Evolutionary conservation across 2,113 vertebrate genomes (phyloP), one percentile per base, ranked within the genome.

Genomic region (Scopus umbretta): DNA sequence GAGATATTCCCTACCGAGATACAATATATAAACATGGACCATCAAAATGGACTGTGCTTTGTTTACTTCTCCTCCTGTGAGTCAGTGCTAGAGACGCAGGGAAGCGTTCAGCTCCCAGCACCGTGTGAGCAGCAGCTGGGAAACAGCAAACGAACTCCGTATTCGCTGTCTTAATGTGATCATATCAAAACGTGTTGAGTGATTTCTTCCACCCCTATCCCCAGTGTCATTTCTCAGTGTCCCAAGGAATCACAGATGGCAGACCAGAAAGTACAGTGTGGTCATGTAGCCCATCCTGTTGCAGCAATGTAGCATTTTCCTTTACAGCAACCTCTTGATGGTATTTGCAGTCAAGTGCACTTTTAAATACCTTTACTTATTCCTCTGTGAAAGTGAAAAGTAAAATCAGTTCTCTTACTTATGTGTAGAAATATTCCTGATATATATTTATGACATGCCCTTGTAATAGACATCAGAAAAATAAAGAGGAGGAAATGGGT

Each of bases 161-260:
- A 88, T 78, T 83, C 17, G 0, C 74, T 0, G 0, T 84, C 94
- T 86, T 95, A 91, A 92, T 65, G 70, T 62, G 55, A 92, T 96
- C 65, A 62, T 82, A 97, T 91, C 45, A 84, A 96, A 94, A 94
- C 38, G 90, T 94, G 93, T 71, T 92, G 94, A 97, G 90, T 88
- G 91, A 97, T 93, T 96, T 85, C 90, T 95, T 96, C 92, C 92
- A 92, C 72, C 52, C 68, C 47, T 80, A 30, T 96, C 86, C 92
- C 86, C 68, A 88, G 83, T 0, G 9, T 71, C 55, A 83, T 80
- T 97, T 91, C 82, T 88, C 72, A 71, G 50, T 79, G 82, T 95
- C 86, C 90, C 84, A 94, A 67, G 83, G 84, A 97, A 90, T 96
- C 93, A 90, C 84, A 95, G 93, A 96, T 66, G 61, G 88, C 56